A percentile compares a stretch with the other conserved stretches of the same genome.
Evolutionary conservation across 2,888 invertebrate species (phyloP).

Genomic region (Ornithoptera priamus): DNA sequence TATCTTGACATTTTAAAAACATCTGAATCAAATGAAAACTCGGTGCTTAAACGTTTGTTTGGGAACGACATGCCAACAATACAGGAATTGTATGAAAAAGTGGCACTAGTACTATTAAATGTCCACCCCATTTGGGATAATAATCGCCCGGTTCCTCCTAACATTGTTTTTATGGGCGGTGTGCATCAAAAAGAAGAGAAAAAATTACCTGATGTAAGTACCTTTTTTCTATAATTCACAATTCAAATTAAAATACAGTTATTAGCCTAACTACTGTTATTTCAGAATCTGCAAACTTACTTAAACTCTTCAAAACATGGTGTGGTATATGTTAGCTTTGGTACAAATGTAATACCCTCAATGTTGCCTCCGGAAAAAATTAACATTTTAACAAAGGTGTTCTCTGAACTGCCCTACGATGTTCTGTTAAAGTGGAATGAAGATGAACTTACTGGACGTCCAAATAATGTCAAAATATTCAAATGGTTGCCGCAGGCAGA

Average conservation of each 20-base stretch:
- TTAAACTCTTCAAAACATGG: constrained; percentile 45
- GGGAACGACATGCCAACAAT: constrained; percentile 38
- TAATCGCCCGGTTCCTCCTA: constrained; percentile 58
- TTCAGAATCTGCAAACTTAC: constrained; percentile 39
- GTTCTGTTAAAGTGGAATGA: constrained; percentile 60
- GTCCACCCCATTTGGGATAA: constrained; percentile 53
- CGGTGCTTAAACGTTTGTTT: constrained; percentile 36
- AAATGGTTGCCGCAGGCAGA: constrained; percentile 63
- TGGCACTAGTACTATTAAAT: constrained; percentile 59
- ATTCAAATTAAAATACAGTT: too few species aligned
- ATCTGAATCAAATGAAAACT: constrained; percentile 31
- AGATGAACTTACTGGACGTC: constrained; percentile 35
- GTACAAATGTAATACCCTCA: constrained; percentile 50
- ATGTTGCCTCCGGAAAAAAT: constrained; percentile 40
- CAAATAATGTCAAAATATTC: constrained; percentile 54
- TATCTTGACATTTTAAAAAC: constrained; percentile 14
- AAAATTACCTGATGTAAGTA: constrained; percentile 52
- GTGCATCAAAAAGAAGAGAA: constrained; percentile 49
- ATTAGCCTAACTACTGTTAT: background rate
- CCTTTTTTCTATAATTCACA: background rate
- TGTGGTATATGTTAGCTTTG: constrained; percentile 57
- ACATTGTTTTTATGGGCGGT: constrained; percentile 58
- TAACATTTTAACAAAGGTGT: constrained; percentile 42
- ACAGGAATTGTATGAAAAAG: constrained; percentile 38
- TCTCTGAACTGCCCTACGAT: constrained; percentile 55